A percentile compares a stretch with the other conserved stretches of the same genome.
phyloP scores from a whole-genome alignment of 2,888 invertebrate genomes.

The Hydroisotoma schaefferi region DNA sequence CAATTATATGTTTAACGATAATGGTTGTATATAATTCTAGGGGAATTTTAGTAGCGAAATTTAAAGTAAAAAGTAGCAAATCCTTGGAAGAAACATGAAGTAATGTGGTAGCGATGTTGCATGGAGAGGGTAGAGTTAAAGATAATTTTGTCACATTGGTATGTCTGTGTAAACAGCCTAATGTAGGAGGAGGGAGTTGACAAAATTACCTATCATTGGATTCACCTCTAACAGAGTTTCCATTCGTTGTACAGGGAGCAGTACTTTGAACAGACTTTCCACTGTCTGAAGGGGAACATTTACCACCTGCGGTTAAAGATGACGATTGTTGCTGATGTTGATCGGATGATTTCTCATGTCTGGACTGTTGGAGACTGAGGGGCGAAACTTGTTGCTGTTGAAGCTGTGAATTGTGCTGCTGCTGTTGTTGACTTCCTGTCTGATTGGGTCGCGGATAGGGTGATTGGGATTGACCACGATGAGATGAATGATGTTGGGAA shows the following conservation, averaged over 20 bases:
- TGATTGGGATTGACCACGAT: conserved; percentile 31
- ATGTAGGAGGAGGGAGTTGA: not conserved
- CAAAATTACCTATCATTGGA: conserved; percentile 47
- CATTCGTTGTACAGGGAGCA: conserved; percentile 48
- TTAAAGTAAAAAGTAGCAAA: too few relatives aligned
- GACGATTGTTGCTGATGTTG: conserved; percentile 29
- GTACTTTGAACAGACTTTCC: conserved; percentile 27
- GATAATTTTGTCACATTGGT: too few relatives aligned
- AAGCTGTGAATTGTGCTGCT: conserved; percentile 10
- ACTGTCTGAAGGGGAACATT: conserved; percentile 16
- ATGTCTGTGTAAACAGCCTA: too few relatives aligned
- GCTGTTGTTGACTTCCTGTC: not conserved
- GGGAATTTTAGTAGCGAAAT: too few relatives aligned
- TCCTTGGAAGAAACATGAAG: too few relatives aligned
- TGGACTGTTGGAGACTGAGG: conserved; percentile 31
- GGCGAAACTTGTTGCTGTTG: conserved; percentile 25
- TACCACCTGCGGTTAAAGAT: conserved; percentile 8
- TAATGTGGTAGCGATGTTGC: too few relatives aligned
- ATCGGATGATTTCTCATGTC: conserved; percentile 30
- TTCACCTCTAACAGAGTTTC: conserved; percentile 45
- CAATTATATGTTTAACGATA: too few relatives aligned
- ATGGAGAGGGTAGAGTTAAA: too few relatives aligned
- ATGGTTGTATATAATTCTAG: too few relatives aligned
- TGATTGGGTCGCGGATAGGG: not conserved
- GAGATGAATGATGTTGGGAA: conserved; percentile 33